Base-by-base conservation (phyloP, 2,888 invertebrate species). In the Emmelina monodactyla region DNA sequence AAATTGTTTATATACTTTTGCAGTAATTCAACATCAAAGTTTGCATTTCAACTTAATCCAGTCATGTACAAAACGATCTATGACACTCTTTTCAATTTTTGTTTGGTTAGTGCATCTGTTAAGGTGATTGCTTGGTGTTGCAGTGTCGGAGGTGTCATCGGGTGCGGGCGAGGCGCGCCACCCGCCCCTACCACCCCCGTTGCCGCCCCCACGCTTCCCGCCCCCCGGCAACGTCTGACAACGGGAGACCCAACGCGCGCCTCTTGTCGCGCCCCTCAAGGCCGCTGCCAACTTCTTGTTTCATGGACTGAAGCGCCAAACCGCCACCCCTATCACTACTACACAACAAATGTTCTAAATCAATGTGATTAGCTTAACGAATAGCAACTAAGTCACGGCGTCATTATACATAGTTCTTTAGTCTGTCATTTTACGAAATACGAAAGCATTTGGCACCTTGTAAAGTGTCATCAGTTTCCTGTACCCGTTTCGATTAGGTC, bases 71-170 rank as follows among this genome's bases (percentile, higher is more conserved):
- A n/a, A n/a, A n/a, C n/a, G n/a, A n/a, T n/a, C n/a, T n/a, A n/a
- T n/a, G n/a, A n/a, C n/a, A n/a, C n/a, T n/a, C n/a, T n/a, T n/a
- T n/a, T n/a, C n/a, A n/a, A n/a, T n/a, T n/a, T n/a, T n/a, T n/a
- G n/a, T n/a, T n/a, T n/a, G n/a, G n/a, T n/a, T n/a, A n/a, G n/a
- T n/a, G n/a, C n/a, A n/a, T n/a, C n/a, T n/a, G n/a, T n/a, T n/a
- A n/a, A n/a, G n/a, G n/a, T n/a, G n/a, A n/a, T n/a, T n/a, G n/a
- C n/a, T 19, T 19, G n/a, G 36, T 46, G 28, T 68, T 78, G 84
- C 89, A 87, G 92, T 91, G 75, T 92, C 91, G 73, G 92, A 92
- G 82, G 90, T 87, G 81, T 92, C 90, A 82, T 91, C 91, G 81
- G 80, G 80, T 72, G 83, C 79, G 71, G 89, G 87, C 70, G 85